Evolutionary conservation across 1,140 invertebrate species (phyloP), one percentile per base, ranked within the genome.

Genomic region (Gonatopus flavifemur): DNA sequence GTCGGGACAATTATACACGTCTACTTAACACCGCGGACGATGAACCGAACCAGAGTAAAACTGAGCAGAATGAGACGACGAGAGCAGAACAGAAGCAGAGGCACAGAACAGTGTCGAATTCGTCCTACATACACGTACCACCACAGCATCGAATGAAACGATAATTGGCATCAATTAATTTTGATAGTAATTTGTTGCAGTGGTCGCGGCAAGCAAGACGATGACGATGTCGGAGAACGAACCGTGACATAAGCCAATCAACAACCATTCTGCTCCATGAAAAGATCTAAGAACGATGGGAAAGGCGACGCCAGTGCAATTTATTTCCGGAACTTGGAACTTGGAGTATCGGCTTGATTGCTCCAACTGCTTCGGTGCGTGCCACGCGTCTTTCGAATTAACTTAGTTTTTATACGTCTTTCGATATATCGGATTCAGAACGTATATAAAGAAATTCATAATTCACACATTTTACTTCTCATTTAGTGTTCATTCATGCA

Each of bases 81-180:
- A n/a, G n/a, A n/a, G n/a, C n/a, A n/a, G n/a, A n/a, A n/a, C n/a
- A n/a, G n/a, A n/a, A n/a, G n/a, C n/a, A n/a, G n/a, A n/a, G n/a
- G n/a, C n/a, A n/a, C n/a, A n/a, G n/a, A n/a, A n/a, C n/a, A n/a
- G n/a, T n/a, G n/a, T n/a, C n/a, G n/a, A n/a, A n/a, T n/a, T 25
- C 48, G 50, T 39, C 51, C 62, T 52, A 64, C 59, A 53, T 55
- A 59, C 41, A n/a, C 18, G n/a, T n/a, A n/a, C n/a, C n/a, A n/a
- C n/a, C n/a, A n/a, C n/a, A 31, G 19, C 45, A 36, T 59, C 42
- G 39, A 38, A 52, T 42, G 30, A 46, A 57, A 67, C 61, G 66
- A 68, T 70, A 74, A 74, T 76, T 70, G 67, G 62, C 59, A 58
- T 64, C 66, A 67, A 75, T 75, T 74, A 74, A 71, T 72, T 67